A percentile compares a stretch with the other conserved stretches of the same genome.
Conservation (phyloP, 2,888 invertebrate genomes). For the Perdita meconis region DNA sequence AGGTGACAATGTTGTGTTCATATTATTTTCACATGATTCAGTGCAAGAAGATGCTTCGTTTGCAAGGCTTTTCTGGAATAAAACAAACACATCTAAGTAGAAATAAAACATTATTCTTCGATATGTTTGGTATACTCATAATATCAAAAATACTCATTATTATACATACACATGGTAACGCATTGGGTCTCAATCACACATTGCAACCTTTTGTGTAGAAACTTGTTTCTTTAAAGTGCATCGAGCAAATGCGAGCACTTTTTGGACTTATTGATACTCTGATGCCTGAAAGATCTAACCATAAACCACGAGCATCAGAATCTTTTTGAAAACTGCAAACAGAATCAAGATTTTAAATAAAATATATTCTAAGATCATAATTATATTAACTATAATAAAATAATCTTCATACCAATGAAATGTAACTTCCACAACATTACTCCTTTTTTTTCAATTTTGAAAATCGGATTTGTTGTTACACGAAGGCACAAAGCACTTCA, state of each 20-base stretch:
- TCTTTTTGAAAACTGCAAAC: conserved; percentile 3
- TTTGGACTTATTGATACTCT: neutral
- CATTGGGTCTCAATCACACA: neutral
- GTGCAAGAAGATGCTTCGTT: neutral
- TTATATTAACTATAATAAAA: conserved; percentile 4
- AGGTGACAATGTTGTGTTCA: conserved; percentile 9
- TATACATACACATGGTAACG: conserved; percentile 3
- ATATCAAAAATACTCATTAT: conserved; percentile 2
- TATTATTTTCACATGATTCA: neutral
- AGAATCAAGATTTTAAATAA: neutral
- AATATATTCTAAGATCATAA: conserved; percentile 12
- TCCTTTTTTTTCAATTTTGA: conserved; percentile 6
- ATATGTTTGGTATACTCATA: conserved; percentile 1
- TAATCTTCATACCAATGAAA: neutral
- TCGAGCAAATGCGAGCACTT: conserved; percentile 1
- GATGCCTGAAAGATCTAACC: conserved; percentile 1
- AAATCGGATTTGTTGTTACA: neutral
- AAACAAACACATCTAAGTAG: neutral
- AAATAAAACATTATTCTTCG: conserved; percentile 2
- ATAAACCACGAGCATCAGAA: conserved; percentile 7
- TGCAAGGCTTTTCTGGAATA: conserved; percentile 3
- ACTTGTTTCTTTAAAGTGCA: neutral
- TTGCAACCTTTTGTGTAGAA: neutral
- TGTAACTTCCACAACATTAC: conserved; percentile 6
- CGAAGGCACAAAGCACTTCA: neutral